Conservation (phyloP, 2,113 vertebrate genomes). For the Chaetops frenatus region DNA sequence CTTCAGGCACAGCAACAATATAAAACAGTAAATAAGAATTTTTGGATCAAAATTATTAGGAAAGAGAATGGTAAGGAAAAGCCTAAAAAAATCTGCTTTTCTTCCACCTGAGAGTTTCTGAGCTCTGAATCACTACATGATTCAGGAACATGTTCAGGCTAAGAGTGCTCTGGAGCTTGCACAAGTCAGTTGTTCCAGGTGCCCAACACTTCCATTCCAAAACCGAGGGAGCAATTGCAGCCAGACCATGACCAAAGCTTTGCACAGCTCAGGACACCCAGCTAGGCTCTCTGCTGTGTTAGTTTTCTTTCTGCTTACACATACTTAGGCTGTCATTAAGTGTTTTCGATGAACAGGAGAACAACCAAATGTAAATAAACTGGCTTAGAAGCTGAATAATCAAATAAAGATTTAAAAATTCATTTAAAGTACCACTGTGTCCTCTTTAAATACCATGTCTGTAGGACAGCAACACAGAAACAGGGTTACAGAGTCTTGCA, state of each 20-base stretch:
- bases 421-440: constrained; percentile 8
- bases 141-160: not conserved
- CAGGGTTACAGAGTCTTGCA: not conserved
- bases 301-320: not conserved
- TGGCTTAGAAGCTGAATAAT: not conserved
- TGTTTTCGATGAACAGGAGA: not conserved
- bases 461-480: not conserved
- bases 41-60: not conserved
- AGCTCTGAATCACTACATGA: not conserved
- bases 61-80: not conserved
- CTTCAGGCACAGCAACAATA: not conserved
- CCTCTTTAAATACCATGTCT: constrained; percentile 6
- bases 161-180: not conserved
- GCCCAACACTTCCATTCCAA: not conserved
- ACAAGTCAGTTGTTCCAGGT: not conserved
- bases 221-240: fast-evolving
- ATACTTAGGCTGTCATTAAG: not conserved
- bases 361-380: not conserved
- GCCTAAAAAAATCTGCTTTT: not conserved
- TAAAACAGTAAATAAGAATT: not conserved
- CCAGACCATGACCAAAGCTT: not conserved
- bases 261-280: not conserved
- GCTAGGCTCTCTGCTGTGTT: not conserved
- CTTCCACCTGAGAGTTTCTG: not conserved
- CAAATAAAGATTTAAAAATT: not conserved